phyloP scores from a whole-genome alignment of 2,797 vertebrate species.

The Kryptolebias ocellatus region DNA sequence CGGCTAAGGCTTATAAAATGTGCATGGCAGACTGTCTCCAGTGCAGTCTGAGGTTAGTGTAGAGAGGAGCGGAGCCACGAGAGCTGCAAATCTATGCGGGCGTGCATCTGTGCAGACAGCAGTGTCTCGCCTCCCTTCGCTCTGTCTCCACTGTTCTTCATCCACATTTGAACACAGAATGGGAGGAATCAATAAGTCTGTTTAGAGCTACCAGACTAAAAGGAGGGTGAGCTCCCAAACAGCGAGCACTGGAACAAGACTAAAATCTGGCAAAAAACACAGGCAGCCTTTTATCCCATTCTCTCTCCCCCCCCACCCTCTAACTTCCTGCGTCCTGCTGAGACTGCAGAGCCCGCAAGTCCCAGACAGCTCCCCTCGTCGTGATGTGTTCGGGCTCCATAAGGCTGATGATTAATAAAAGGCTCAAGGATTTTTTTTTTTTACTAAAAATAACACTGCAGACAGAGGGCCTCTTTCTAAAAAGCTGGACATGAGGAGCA shows the following conservation, averaged over 20 bases:
- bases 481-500: slow-evolving; percentile 60
- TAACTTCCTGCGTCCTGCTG: slow-evolving; percentile 59
- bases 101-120: slow-evolving; percentile 77
- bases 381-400: slow-evolving; percentile 65
- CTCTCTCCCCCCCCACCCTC: slow-evolving; percentile 25
- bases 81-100: slow-evolving; percentile 65
- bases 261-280: slow-evolving; percentile 52
- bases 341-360: slow-evolving; percentile 56
- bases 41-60: slow-evolving; percentile 77
- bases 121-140: slow-evolving; percentile 75
- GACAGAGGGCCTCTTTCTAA: slow-evolving; percentile 62
- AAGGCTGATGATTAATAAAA: slow-evolving; percentile 76
- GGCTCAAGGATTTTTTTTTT: slow-evolving; percentile 57
- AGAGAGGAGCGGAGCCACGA: slow-evolving; percentile 74
- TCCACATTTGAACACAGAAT: slow-evolving; percentile 70
- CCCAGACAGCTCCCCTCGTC: slow-evolving; percentile 62
- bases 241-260: slow-evolving; percentile 53
- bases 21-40: slow-evolving; percentile 80
- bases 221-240: slow-evolving; percentile 30
- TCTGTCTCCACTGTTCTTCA: slow-evolving; percentile 74
- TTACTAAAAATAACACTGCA: slow-evolving; percentile 76
- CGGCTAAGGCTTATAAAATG: slow-evolving; percentile 79
- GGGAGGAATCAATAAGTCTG: slow-evolving; percentile 71
- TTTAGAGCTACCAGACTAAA: slow-evolving; percentile 55
- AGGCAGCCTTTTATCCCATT: slow-evolving; percentile 51